Conservation (phyloP, 2,113 vertebrate genomes). For the Cololabis saira region DNA sequence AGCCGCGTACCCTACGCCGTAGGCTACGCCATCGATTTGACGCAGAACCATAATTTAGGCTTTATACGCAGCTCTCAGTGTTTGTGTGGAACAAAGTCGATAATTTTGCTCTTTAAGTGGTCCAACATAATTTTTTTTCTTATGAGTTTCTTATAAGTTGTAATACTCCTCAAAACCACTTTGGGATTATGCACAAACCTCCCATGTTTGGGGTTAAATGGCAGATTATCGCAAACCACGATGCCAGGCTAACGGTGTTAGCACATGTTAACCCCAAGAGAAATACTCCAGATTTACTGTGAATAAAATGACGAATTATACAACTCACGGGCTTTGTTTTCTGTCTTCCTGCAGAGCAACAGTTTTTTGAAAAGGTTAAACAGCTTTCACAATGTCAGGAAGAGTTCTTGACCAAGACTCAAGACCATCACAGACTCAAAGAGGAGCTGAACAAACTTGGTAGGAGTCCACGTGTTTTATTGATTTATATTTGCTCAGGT, state of each 20-base stretch:
- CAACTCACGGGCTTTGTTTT: background rate
- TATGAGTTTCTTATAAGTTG: no score
- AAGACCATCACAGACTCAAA: constrained; percentile 86
- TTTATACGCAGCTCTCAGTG: no score
- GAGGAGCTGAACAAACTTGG: constrained; percentile 86
- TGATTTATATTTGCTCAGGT: background rate
- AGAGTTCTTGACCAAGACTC: constrained; percentile 87
- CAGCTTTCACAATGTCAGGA: constrained; percentile 90
- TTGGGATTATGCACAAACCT: no score
- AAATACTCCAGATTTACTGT: background rate
- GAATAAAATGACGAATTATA: background rate
- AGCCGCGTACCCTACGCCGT: no score
- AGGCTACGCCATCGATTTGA: no score
- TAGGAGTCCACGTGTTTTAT: constrained; percentile 68
- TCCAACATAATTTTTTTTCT: no score
- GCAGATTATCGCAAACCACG: no score
- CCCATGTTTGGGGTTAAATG: no score
- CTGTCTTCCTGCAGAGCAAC: constrained; percentile 85
- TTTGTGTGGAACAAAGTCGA: no score
- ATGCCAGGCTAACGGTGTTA: constrained; percentile 13
- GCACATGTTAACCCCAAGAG: background rate
- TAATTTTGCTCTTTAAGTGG: no score
- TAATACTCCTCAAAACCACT: no score
- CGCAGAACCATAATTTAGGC: no score
- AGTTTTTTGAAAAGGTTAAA: constrained; percentile 94